Evolutionary conservation across 2,888 invertebrate species (phyloP).

Genomic region (Dicyrtomina minuta): DNA sequence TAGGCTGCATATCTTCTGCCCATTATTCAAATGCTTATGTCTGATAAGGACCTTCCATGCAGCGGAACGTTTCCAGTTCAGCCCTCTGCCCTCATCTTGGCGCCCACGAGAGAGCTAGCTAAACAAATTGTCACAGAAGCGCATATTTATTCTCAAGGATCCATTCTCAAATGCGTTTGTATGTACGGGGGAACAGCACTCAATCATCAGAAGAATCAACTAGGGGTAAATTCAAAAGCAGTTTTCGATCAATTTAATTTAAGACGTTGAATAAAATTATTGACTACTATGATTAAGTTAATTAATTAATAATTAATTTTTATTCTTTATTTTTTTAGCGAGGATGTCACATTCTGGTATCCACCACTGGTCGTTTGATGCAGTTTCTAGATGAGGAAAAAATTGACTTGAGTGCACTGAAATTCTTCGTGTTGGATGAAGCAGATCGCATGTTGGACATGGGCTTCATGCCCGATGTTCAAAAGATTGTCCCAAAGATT

Average conservation of each 20-base stretch:
- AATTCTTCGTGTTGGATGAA: constrained; percentile 76
- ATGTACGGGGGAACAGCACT: constrained; percentile 86
- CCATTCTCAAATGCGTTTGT: constrained; percentile 71
- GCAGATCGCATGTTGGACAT: constrained; percentile 80
- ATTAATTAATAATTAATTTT: neutral
- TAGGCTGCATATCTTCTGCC: constrained; percentile 87
- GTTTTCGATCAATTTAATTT: too few species aligned
- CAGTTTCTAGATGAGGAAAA: too few species aligned
- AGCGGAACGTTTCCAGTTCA: constrained; percentile 58
- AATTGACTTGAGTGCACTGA: too few species aligned
- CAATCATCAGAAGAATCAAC: constrained; percentile 65
- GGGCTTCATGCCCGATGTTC: constrained; percentile 66
- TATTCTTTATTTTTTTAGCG: constrained; percentile 55
- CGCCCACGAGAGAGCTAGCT: constrained; percentile 89
- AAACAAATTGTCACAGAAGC: constrained; percentile 85
- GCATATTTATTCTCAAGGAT: constrained; percentile 74
- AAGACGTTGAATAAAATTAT: neutral
- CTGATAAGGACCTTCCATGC: constrained; percentile 56
- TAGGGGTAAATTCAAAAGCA: too few species aligned
- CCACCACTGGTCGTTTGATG: constrained; percentile 70
- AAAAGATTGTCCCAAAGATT: constrained; percentile 65
- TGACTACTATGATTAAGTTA: too few species aligned
- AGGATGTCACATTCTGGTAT: constrained; percentile 72
- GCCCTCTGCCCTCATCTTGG: constrained; percentile 81
- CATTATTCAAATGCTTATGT: too few species aligned